A percentile compares a stretch with the other conserved stretches of the same genome.
Evolutionary conservation across 2,113 vertebrate genomes (phyloP).

Genomic region (Burhinus bistriatus): DNA sequence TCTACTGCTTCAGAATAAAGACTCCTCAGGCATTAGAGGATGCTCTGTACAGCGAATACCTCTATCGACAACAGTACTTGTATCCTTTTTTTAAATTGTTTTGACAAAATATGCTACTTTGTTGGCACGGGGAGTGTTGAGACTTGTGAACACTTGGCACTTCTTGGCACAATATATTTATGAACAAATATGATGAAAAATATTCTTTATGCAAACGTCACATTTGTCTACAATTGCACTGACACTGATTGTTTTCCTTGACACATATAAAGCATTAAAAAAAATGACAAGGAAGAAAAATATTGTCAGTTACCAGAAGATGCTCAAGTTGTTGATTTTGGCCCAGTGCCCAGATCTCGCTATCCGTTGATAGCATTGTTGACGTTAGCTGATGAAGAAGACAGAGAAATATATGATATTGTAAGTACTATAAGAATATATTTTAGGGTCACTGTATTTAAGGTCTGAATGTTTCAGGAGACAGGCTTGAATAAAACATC

Average conservation of each 20-base stretch:
- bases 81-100: conserved; percentile 83
- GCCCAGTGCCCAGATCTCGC: conserved; percentile 80
- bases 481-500: background rate
- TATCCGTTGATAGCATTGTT: conserved; percentile 90
- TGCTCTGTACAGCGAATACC: conserved; percentile 78
- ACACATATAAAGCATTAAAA: conserved; percentile 77
- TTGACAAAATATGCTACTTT: background rate
- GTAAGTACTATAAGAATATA: conserved; percentile 75
- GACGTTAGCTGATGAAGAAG: conserved; percentile 81
- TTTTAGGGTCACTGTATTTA: background rate
- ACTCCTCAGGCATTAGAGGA: conserved; percentile 81
- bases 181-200: background rate
- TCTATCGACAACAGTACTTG: conserved; percentile 81
- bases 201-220: background rate
- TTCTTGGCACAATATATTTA: background rate
- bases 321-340: conserved; percentile 82
- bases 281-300: conserved; percentile 74
- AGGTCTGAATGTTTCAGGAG: background rate
- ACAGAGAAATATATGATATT: conserved; percentile 83
- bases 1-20: conserved; percentile 72
- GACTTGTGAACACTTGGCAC: background rate
- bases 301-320: conserved; percentile 80
- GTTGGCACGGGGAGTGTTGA: background rate
- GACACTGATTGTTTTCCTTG: conserved; percentile 69
- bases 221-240: background rate